phyloP scores from a whole-genome alignment of 2,113 vertebrate species.

The Phrynosoma platyrhinos region DNA sequence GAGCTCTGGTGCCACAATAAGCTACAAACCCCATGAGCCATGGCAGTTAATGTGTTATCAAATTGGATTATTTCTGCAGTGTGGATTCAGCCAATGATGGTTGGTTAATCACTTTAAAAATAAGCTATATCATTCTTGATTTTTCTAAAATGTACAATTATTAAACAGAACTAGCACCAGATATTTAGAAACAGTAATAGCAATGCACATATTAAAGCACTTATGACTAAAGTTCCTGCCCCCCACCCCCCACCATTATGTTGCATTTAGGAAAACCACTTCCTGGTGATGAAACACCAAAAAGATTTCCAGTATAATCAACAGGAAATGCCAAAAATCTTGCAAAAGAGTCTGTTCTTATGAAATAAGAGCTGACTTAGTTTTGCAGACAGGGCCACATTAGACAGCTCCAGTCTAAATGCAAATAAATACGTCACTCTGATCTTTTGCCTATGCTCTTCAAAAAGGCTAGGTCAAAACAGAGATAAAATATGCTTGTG shows the following conservation, averaged over 20 bases:
- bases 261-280: not conserved
- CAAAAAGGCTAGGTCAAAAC: not conserved
- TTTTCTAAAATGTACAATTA: not conserved
- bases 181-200: not conserved
- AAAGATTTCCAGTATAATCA: slow-evolving; percentile 18
- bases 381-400: slow-evolving; percentile 9
- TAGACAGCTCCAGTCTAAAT: not conserved
- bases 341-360: slow-evolving; percentile 37
- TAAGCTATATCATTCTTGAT: not conserved
- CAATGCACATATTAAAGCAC: not conserved
- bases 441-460: not conserved
- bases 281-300: slow-evolving; percentile 19
- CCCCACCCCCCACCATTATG: not conserved
- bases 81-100: too few species aligned
- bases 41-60: too few species aligned
- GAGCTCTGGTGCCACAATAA: too few species aligned
- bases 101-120: not conserved
- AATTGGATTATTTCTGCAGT: too few species aligned
- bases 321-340: slow-evolving; percentile 39
- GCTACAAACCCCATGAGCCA: too few species aligned
- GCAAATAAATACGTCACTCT: not conserved
- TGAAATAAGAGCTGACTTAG: slow-evolving; percentile 6
- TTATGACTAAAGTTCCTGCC: not conserved
- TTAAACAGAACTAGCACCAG: not conserved
- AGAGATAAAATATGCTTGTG: not conserved